Evolutionary conservation across 2,797 vertebrate species (phyloP).

Genomic region (Halcyon badia): DNA sequence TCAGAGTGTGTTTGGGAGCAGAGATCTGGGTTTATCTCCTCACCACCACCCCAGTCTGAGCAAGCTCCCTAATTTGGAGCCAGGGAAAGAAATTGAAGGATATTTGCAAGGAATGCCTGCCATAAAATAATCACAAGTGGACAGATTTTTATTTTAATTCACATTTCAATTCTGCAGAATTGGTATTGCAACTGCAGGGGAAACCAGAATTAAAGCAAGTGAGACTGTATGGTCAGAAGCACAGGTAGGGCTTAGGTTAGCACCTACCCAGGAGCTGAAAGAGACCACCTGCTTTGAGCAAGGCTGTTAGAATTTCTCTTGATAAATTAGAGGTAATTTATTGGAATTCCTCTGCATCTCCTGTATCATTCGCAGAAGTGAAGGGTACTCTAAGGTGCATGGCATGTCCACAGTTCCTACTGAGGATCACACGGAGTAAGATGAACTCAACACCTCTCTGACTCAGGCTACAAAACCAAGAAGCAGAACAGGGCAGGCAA

Average conservation of each 20-base stretch:
- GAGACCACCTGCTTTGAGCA: background rate
- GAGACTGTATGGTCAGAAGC: background rate
- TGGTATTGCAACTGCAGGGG: background rate
- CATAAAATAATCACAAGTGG: background rate
- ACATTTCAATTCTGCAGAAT: background rate
- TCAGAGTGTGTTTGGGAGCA: background rate
- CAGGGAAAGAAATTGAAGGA: background rate
- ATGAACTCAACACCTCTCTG: background rate
- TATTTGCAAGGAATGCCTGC: background rate
- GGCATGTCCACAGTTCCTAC: background rate
- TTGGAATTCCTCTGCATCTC: background rate
- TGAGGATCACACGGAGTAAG: background rate
- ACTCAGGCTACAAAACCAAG: background rate
- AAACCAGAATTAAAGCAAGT: background rate
- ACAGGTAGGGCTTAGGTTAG: background rate
- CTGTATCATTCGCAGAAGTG: background rate
- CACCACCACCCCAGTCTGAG: background rate
- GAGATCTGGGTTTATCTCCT: background rate
- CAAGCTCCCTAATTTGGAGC: background rate
- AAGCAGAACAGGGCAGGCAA: background rate
- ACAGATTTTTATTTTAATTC: slow-evolving; percentile 7
- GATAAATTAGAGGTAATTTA: background rate
- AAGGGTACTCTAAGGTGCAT: background rate
- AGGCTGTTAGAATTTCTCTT: background rate
- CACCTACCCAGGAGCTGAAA: background rate